Conservation (phyloP, 2,797 vertebrate species). For the Clarias laeviceps region DNA sequence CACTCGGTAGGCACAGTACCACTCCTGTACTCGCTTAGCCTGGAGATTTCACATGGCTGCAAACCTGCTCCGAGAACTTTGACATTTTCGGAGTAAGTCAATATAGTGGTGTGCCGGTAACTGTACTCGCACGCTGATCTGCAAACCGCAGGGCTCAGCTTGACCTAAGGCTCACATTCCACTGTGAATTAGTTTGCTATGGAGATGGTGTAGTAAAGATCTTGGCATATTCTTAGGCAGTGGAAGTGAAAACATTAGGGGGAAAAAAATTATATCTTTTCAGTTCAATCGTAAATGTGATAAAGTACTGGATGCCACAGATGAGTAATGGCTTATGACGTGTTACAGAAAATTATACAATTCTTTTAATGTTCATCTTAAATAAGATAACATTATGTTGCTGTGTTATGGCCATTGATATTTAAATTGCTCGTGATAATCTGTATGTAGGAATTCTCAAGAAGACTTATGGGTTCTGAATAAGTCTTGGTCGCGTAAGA, state of each 20-base stretch:
- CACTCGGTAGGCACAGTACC: conserved; percentile 51
- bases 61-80: conserved; percentile 46
- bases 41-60: conserved; percentile 46
- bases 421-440: not conserved
- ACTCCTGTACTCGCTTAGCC: conserved; percentile 54
- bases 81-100: conserved; percentile 46
- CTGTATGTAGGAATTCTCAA: not conserved
- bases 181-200: conserved; percentile 29
- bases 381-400: not conserved
- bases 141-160: conserved; percentile 1
- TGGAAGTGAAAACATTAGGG: not conserved
- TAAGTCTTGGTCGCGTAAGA: not conserved
- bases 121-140: conserved; percentile 46
- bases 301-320: too few relatives aligned
- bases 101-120: conserved; percentile 45
- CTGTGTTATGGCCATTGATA: too few relatives aligned
- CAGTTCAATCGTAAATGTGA: not conserved
- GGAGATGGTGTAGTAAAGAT: conserved; percentile 25
- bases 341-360: not conserved
- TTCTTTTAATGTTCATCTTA: too few relatives aligned
- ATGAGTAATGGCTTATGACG: not conserved
- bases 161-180: conserved; percentile 41
- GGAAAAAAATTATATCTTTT: not conserved
- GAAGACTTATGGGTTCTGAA: too few relatives aligned
- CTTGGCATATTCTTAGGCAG: conserved; percentile 5